phyloP scores from a whole-genome alignment of 2,797 vertebrate genomes.

The Lindbergichthys nudifrons region DNA sequence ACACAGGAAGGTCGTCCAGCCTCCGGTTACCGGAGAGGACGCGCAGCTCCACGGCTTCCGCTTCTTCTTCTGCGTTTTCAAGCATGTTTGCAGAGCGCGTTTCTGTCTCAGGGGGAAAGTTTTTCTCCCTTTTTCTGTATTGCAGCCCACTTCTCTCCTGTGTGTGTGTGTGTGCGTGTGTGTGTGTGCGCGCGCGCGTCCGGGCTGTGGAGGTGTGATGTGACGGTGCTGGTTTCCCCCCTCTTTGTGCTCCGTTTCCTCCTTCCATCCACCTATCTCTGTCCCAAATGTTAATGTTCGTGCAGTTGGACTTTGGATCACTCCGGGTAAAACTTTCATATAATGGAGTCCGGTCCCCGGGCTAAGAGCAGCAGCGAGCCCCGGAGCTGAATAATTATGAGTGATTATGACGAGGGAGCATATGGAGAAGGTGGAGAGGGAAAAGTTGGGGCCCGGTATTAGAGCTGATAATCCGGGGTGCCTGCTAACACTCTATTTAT shows the following conservation, averaged over 20 bases:
- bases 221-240: constrained; percentile 57
- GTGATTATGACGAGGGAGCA: constrained; percentile 28
- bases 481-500: constrained; percentile 50
- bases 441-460: constrained; percentile 16
- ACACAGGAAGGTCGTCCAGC: constrained; percentile 20
- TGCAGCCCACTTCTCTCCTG: constrained; percentile 39
- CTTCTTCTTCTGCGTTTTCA: not conserved
- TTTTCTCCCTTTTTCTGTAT: constrained; percentile 44
- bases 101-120: constrained; percentile 52
- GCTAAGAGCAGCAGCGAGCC: constrained; percentile 12
- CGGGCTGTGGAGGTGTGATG: constrained; percentile 65
- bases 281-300: constrained; percentile 12
- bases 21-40: constrained; percentile 35
- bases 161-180: constrained; percentile 7
- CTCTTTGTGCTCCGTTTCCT: constrained; percentile 31
- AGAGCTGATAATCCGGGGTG: constrained; percentile 28
- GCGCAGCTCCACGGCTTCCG: constrained; percentile 39
- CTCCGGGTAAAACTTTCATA: constrained; percentile 66
- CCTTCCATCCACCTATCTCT: not conserved
- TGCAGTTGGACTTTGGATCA: constrained; percentile 55
- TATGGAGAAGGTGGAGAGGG: constrained; percentile 21
- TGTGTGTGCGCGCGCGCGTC: not conserved
- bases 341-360: constrained; percentile 19
- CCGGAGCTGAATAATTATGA: constrained; percentile 17
- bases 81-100: constrained; percentile 37